phyloP scores from a whole-genome alignment of 1,140 invertebrate genomes.

The Camponotus pennsylvanicus region DNA sequence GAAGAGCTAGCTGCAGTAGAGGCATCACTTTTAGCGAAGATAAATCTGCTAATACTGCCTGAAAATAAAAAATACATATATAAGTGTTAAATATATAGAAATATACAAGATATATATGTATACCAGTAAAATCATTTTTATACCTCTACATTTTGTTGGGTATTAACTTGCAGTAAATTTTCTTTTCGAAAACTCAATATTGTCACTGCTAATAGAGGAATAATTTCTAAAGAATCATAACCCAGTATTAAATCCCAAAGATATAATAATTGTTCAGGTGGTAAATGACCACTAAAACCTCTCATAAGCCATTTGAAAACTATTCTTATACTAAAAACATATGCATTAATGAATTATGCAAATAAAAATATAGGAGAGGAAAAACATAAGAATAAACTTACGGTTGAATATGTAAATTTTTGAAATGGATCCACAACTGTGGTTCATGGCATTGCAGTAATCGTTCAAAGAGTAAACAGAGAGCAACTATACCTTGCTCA shows the following conservation, averaged over 20 bases:
- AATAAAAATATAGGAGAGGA: not conserved
- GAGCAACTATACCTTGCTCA: slow-evolving; percentile 94
- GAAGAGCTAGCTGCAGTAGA: slow-evolving; percentile 90
- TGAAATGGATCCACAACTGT: slow-evolving; percentile 95
- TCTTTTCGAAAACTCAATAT: slow-evolving; percentile 97
- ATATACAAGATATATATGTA: not conserved
- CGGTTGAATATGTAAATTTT: slow-evolving; percentile 95
- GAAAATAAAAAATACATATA: slow-evolving; percentile 74
- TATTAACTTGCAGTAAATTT: slow-evolving; percentile 96
- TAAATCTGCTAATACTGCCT: slow-evolving; percentile 95
- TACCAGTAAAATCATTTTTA: slow-evolving; percentile 37
- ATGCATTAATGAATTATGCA: slow-evolving; percentile 19
- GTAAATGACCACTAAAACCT: slow-evolving; percentile 97
- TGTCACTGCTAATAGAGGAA: slow-evolving; percentile 94
- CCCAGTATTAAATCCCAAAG: slow-evolving; percentile 97
- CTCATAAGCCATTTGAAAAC: slow-evolving; percentile 98
- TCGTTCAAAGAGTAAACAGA: slow-evolving; percentile 95
- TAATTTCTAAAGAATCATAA: slow-evolving; percentile 96
- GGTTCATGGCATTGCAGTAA: slow-evolving; percentile 96
- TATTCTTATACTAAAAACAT: slow-evolving; percentile 90
- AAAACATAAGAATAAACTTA: slow-evolving; percentile 87
- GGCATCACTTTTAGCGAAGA: slow-evolving; percentile 96
- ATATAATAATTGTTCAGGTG: slow-evolving; percentile 95
- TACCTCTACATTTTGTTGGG: slow-evolving; percentile 93
- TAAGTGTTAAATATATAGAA: slow-evolving; percentile 19